Percentiles rank a stretch among this genome's conserved stretches.
phyloP scores from a whole-genome alignment of 2,113 vertebrate genomes.

The Columba livia region DNA sequence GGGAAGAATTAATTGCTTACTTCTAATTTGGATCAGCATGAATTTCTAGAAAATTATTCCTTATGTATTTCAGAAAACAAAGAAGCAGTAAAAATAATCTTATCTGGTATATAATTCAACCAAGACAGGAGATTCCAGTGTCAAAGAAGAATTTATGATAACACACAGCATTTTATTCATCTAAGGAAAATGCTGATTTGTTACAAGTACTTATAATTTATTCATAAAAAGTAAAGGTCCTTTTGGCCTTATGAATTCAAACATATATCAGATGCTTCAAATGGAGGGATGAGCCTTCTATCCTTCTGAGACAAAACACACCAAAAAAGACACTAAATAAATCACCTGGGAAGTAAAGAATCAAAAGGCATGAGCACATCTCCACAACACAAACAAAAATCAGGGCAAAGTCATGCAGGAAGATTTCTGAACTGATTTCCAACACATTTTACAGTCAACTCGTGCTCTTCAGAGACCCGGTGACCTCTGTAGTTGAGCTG shows the following conservation, averaged over 20 bases:
- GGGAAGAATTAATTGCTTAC: background rate
- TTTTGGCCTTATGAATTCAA: background rate
- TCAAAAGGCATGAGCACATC: background rate
- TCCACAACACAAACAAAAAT: background rate
- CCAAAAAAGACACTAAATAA: background rate
- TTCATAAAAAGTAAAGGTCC: background rate
- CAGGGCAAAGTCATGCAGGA: background rate
- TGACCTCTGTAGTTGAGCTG: background rate
- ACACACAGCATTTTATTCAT: background rate
- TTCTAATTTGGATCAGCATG: background rate
- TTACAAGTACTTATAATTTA: background rate
- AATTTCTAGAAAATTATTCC: background rate
- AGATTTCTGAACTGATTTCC: background rate
- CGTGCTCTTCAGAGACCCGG: background rate
- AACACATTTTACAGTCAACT: background rate
- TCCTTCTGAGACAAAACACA: background rate
- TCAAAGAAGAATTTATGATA: background rate
- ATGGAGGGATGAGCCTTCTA: background rate
- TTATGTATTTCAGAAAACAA: background rate
- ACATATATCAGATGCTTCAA: background rate
- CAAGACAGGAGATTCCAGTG: background rate
- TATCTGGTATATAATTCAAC: background rate
- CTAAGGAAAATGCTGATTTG: background rate
- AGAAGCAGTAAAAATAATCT: background rate
- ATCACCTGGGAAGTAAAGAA: background rate